phyloP scores from a whole-genome alignment of 2,888 invertebrate genomes.

The Leptura quadrifasciata region DNA sequence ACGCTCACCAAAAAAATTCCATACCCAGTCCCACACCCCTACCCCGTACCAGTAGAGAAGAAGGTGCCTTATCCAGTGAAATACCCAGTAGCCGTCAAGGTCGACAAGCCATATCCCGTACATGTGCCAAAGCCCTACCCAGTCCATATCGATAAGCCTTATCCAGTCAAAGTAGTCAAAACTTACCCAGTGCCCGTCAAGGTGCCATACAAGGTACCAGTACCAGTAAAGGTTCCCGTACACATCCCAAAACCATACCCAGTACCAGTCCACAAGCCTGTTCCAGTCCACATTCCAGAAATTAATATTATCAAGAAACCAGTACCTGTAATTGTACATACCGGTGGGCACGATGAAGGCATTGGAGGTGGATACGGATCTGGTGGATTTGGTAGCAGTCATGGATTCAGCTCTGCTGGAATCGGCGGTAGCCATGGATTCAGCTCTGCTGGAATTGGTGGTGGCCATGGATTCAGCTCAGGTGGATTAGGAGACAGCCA shows the following conservation, averaged over 20 bases:
- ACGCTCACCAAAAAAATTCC: slow-evolving; percentile 80
- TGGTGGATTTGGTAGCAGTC: slow-evolving; percentile 46
- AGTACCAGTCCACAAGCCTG: slow-evolving; percentile 73
- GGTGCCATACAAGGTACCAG: slow-evolving; percentile 72
- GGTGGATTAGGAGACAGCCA: slow-evolving; percentile 22
- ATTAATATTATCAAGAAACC: slow-evolving; percentile 76
- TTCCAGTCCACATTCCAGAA: slow-evolving; percentile 73
- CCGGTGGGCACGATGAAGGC: slow-evolving; percentile 54
- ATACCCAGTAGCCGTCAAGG: slow-evolving; percentile 75
- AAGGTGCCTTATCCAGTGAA: slow-evolving; percentile 79
- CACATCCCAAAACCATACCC: slow-evolving; percentile 66
- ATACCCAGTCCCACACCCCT: slow-evolving; percentile 75
- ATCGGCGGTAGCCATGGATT: slow-evolving; percentile 47
- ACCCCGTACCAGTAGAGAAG: slow-evolving; percentile 82
- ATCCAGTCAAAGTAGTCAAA: slow-evolving; percentile 75
- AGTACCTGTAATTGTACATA: slow-evolving; percentile 71
- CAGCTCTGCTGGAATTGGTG: slow-evolving; percentile 62
- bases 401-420: slow-evolving; percentile 44
- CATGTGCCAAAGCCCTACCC: slow-evolving; percentile 80
- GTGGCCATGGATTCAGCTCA: slow-evolving; percentile 49
- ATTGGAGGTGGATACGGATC: slow-evolving; percentile 56
- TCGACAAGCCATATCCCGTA: slow-evolving; percentile 80
- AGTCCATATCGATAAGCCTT: slow-evolving; percentile 75
- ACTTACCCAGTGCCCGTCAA: slow-evolving; percentile 66
- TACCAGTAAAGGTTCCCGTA: slow-evolving; percentile 66